Evolutionary conservation across 2,113 vertebrate genomes (phyloP), one percentile per base, ranked within the genome.

Genomic region (Actinemys pallida): DNA sequence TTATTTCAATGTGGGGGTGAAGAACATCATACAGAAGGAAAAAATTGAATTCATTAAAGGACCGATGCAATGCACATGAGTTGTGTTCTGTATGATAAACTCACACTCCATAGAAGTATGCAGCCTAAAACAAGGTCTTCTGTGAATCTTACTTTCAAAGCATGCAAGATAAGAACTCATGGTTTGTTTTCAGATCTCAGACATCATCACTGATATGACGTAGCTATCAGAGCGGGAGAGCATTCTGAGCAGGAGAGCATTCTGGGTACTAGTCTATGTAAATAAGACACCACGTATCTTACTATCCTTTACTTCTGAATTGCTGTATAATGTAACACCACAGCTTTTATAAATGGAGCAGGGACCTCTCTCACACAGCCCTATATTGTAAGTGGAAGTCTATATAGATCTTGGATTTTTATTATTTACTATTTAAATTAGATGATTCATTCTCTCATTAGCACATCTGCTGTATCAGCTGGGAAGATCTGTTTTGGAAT

Each of bases 401-500:
- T 39, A 11, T 83, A 88, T 86, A 72, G 65, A 83, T 35, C 62
- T 86, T 91, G 89, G 52, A 96, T 90, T 90, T 93, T 80, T 80
- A 83, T 52, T 49, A 42, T 93, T 52, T 50, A 27, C 94, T 92
- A 62, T 94, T 97, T 94, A 94, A 95, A 94, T 95, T 95, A 72
- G 81, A 78, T 78, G 93, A 91, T 54, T 82, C 92, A 49, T 62
- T 90, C 87, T 14, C 94, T 96, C 94, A 96, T 97, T 96, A 96
- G 87, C 95, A 93, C 83, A 88, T 91, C 42, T 62, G 90, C 81
- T 85, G 87, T 94, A 86, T 97, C 95, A 97, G 90, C 95, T 97
- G 95, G 92, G 96, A 93, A 93, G 96, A 94, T 84, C 93, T 94
- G 93, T 95, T 86, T 88, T 92, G 78, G 92, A 96, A 97, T 97